A percentile compares a stretch with the other conserved stretches of the same genome.
Conservation (phyloP, 2,888 invertebrate genomes). For the Phaedon cochleariae region DNA sequence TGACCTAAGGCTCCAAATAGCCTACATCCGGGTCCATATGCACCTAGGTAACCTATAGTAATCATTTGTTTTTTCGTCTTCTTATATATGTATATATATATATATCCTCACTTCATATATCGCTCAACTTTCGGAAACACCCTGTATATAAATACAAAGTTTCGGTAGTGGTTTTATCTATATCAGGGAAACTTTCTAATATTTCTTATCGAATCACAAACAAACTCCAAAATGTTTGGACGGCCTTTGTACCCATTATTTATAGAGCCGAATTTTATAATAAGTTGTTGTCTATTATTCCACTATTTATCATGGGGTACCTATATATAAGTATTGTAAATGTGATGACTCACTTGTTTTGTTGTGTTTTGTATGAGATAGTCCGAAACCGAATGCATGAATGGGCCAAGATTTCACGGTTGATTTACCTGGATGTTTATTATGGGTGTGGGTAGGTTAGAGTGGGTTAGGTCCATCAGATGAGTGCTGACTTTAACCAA, state of each 20-base stretch:
- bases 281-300: background rate
- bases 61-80: too few species aligned
- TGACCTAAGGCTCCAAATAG: too few species aligned
- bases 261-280: too few species aligned
- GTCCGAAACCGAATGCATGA: background rate
- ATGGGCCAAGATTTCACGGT: background rate
- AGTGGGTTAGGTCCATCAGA: too few species aligned
- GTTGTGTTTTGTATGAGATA: background rate
- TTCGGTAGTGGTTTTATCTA: background rate
- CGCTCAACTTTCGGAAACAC: too few species aligned
- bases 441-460: too few species aligned
- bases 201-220: background rate
- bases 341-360: conserved; percentile 2
- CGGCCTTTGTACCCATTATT: conserved; percentile 4
- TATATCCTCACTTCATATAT: too few species aligned
- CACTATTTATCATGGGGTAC: background rate
- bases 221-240: background rate
- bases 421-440: background rate
- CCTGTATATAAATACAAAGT: too few species aligned
- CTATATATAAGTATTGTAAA: background rate
- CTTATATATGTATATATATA: too few species aligned
- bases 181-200: background rate
- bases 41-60: too few species aligned
- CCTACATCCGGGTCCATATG: too few species aligned
- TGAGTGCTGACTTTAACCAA: too few species aligned